These are phyloP conservation scores for Chrysolina haemoptera DNA, from an alignment of 2,888 invertebrate species.

Conservation along the genomic window DNA sequence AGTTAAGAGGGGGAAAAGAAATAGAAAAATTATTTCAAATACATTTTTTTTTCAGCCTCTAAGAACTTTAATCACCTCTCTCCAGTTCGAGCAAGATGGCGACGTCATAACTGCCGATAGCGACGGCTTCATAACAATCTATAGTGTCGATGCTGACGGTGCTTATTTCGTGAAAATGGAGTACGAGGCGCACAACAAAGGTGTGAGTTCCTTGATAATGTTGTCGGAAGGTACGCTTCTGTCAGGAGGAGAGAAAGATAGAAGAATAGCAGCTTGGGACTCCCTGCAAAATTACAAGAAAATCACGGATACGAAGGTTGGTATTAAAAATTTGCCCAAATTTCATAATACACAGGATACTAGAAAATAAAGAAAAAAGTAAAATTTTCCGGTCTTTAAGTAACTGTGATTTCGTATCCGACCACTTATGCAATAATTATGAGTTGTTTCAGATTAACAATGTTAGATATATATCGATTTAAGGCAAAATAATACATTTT, in stretches of 20 bases:
- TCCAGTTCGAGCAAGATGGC: constrained; percentile 92
- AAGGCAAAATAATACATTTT: too few relatives aligned
- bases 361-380: too few relatives aligned
- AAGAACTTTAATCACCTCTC: constrained; percentile 86
- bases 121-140: constrained; percentile 92
- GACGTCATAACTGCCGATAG: constrained; percentile 94
- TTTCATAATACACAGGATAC: too few relatives aligned
- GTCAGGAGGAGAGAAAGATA: constrained; percentile 91
- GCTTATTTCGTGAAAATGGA: constrained; percentile 92
- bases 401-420: too few relatives aligned
- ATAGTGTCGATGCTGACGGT: constrained; percentile 88
- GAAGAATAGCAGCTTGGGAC: constrained; percentile 94
- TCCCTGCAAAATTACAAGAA: constrained; percentile 90
- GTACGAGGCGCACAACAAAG: constrained; percentile 91
- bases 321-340: too few relatives aligned
- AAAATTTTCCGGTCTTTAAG: too few relatives aligned
- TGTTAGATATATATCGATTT: too few relatives aligned
- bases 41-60: constrained; percentile 76
- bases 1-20: too few relatives aligned
- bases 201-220: constrained; percentile 90
- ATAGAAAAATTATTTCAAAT: too few relatives aligned
- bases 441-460: too few relatives aligned
- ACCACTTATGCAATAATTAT: too few relatives aligned
- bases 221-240: constrained; percentile 91
- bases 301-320: constrained; percentile 90